A percentile compares a stretch with the other conserved stretches of the same genome.
Conservation (phyloP, 2,113 vertebrate genomes). For the Channa maculata region DNA sequence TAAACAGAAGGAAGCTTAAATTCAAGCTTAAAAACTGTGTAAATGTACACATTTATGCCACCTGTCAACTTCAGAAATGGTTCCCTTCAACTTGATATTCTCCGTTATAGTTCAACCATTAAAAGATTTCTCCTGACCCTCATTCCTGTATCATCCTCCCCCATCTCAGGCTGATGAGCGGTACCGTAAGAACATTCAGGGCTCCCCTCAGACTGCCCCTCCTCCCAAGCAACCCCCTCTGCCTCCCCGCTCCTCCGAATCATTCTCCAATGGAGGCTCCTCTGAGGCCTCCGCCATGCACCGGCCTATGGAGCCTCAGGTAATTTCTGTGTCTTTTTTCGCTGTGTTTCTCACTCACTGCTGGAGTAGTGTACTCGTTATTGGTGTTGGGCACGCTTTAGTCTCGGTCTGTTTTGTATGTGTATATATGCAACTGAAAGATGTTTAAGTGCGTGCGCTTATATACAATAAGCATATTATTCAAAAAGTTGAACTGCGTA, state of each 20-base stretch:
- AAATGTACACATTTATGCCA: too few relatives aligned
- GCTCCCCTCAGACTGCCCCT: constrained; percentile 94
- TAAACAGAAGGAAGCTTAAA: too few relatives aligned
- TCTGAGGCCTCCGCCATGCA: constrained; percentile 90
- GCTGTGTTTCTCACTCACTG: neutral
- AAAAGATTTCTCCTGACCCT: constrained; percentile 1
- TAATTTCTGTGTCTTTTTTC: constrained; percentile 71
- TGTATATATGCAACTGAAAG: too few relatives aligned
- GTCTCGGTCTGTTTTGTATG: too few relatives aligned
- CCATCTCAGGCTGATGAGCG: constrained; percentile 92
- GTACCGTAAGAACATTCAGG: constrained; percentile 95
- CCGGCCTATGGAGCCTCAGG: constrained; percentile 96
- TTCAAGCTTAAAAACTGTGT: too few relatives aligned
- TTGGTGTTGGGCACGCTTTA: too few relatives aligned
- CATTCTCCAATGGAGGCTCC: constrained; percentile 92
- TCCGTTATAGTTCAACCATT: neutral
- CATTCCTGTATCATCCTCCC: constrained; percentile 30
- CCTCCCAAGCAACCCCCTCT: constrained; percentile 92
- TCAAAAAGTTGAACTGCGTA: too few relatives aligned
- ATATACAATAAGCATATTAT: too few relatives aligned
- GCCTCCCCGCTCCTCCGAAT: constrained; percentile 93
- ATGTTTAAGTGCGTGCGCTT: too few relatives aligned
- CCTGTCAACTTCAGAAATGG: neutral
- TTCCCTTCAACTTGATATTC: constrained; percentile 35
- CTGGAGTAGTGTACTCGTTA: neutral